A percentile compares a stretch with the other conserved stretches of the same genome.
These are phyloP conservation scores for Tetanocera ferruginea DNA, from an alignment of 2,888 invertebrate genomes.

Conservation along the genomic window DNA sequence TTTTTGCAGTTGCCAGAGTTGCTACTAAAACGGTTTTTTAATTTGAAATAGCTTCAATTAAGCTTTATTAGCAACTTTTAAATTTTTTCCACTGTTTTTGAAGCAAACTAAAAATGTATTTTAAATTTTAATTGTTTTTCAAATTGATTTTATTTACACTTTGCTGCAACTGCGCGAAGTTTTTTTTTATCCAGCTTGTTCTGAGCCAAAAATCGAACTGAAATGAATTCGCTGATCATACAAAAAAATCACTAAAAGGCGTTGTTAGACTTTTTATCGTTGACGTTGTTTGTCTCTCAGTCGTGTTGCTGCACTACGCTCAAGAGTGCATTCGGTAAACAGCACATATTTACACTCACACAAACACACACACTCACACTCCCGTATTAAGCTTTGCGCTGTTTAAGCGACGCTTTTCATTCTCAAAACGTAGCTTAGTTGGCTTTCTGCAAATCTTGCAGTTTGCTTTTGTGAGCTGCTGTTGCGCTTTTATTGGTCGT, in stretches of 20 bases:
- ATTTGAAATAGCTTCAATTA: not conserved
- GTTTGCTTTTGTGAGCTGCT: constrained; percentile 10
- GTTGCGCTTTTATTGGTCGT: not conserved
- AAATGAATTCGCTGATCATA: constrained; percentile 41
- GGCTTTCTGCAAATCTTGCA: constrained; percentile 25
- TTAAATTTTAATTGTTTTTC: not conserved
- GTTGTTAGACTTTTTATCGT: not conserved
- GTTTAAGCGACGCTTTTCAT: constrained; percentile 8
- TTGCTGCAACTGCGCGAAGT: not conserved
- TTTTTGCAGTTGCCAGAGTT: not conserved
- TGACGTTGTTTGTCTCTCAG: not conserved
- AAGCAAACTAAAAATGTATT: not conserved
- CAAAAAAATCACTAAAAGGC: constrained; percentile 22
- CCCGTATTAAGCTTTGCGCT: not conserved
- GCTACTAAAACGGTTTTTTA: not conserved
- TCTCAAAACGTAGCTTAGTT: constrained; percentile 4
- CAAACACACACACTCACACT: not conserved
- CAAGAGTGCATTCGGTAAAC: not conserved
- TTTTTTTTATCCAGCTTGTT: constrained; percentile 43
- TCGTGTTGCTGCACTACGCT: not conserved
- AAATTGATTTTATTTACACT: not conserved
- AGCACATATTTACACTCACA: too few relatives aligned
- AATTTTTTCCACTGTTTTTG: not conserved
- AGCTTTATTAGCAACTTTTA: not conserved
- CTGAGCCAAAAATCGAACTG: constrained; percentile 46